Evolutionary conservation across 2,797 vertebrate species (phyloP).

Genomic region (Ciconia nigra): DNA sequence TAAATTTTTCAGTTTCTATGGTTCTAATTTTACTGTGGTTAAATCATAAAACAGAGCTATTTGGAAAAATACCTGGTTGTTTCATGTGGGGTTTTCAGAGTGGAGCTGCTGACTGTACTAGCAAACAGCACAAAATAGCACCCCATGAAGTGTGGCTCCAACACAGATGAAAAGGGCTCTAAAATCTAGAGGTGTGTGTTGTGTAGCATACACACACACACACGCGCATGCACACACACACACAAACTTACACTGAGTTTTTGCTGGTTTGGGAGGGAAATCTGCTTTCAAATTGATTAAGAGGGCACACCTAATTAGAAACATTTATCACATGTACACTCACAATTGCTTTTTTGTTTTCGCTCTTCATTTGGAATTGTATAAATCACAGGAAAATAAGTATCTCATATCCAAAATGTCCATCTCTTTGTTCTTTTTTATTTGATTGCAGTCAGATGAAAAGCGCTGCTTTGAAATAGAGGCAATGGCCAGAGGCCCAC

Average conservation of each 20-base stretch:
- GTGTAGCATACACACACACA: not conserved
- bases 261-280: not conserved
- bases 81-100: not conserved
- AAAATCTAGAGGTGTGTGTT: not conserved
- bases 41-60: not conserved
- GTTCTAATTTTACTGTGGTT: not conserved
- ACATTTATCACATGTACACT: slow-evolving; percentile 42
- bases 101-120: not conserved
- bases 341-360: slow-evolving; percentile 30
- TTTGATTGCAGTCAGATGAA: slow-evolving; percentile 88
- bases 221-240: not conserved
- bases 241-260: not conserved
- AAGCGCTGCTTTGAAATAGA: slow-evolving; percentile 86
- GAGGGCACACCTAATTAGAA: slow-evolving; percentile 13
- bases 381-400: slow-evolving; percentile 38
- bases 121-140: not conserved
- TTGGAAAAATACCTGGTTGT: not conserved
- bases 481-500: slow-evolving; percentile 80
- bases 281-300: slow-evolving; percentile 28
- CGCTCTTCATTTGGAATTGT: not conserved
- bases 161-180: not conserved
- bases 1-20: not conserved
- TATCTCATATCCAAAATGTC: slow-evolving; percentile 44
- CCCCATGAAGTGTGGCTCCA: not conserved
- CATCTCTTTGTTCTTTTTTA: slow-evolving; percentile 58